Percentiles rank a stretch among this genome's conserved stretches.
These are phyloP conservation scores for human DNA, from an alignment of 2,113 vertebrate species.

Conservation along the genomic window DNA sequence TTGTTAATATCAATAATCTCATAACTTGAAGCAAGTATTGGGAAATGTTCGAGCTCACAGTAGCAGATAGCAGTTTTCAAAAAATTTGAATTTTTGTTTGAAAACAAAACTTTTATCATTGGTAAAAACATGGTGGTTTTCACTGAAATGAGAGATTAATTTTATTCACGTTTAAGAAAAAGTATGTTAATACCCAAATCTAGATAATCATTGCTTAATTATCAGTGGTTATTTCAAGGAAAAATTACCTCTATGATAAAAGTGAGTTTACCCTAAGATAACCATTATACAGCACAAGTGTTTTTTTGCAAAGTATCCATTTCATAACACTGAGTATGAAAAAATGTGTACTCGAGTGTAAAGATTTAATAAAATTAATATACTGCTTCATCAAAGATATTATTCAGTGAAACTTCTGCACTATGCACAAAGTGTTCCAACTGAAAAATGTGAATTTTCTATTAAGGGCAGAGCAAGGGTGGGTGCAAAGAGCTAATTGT, in stretches of 20 bases:
- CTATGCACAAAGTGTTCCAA: neutral
- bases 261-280: neutral
- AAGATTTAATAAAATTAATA: constrained; percentile 23
- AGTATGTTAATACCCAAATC: neutral
- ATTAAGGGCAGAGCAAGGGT: constrained; percentile 67
- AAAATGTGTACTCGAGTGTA: neutral
- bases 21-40: neutral
- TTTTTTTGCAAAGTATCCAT: neutral
- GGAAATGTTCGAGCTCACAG: neutral
- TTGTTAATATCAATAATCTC: neutral
- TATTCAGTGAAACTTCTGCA: neutral
- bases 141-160: neutral
- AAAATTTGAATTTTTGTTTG: neutral
- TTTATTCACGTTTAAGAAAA: neutral
- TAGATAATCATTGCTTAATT: neutral
- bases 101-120: neutral
- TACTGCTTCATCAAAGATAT: neutral
- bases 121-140: neutral
- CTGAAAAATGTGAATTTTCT: constrained; percentile 41
- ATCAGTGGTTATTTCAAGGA: neutral
- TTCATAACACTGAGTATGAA: neutral
- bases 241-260: neutral
- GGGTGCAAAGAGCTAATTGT: constrained; percentile 59
- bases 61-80: neutral
- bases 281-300: neutral